Base-by-base conservation (phyloP, 2,797 vertebrate species). In the Benthosema pterotum region DNA sequence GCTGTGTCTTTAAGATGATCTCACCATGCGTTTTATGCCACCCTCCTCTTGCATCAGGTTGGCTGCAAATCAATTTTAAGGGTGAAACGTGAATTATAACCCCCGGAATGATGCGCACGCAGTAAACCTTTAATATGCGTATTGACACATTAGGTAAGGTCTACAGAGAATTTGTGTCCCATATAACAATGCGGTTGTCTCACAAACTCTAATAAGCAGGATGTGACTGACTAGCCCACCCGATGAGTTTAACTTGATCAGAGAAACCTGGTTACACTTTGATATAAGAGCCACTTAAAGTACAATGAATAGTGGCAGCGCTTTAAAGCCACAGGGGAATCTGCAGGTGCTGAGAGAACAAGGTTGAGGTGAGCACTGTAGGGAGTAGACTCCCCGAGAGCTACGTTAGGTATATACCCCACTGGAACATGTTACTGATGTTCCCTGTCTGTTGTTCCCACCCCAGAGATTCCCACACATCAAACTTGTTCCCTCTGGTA, bases 361-460 rank as follows among this genome's bases (percentile, higher is more conserved):
- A 63, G 63, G 73, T 19, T 52, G 71, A 77, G 75, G 77, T 75
- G 70, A 80, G 68, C 62, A 72, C 71, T 73, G 73, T 65, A 65
- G 8, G 28, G 63, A 74, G 66, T 57, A 71, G 57, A 67, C 74
- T 77, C 75, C 69, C 71, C 65, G n/a, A 54, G 74, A 14, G 57
- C 59, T 63, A 56, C 63, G 5, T 61, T 60, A 61, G 11, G 28
- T 72, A 58, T 55, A 61, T 67, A 54, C 65, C 74, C 72, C 63
- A 56, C 68, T 13, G 58, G 55, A 67, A 22, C 67, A 61, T 62
- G 43, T 63, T 3, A 50, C 77, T 71, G 62, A 74, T 72, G 66
- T 58, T 65, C 69, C 67, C 38, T 69, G 63, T 75, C 74, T 71
- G 2, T 42, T 72, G 63, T 72, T n/a, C 5, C 57, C 59, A 67